Evolutionary conservation across 2,797 vertebrate genomes (phyloP).

Genomic region (Anguilla pacifica): DNA sequence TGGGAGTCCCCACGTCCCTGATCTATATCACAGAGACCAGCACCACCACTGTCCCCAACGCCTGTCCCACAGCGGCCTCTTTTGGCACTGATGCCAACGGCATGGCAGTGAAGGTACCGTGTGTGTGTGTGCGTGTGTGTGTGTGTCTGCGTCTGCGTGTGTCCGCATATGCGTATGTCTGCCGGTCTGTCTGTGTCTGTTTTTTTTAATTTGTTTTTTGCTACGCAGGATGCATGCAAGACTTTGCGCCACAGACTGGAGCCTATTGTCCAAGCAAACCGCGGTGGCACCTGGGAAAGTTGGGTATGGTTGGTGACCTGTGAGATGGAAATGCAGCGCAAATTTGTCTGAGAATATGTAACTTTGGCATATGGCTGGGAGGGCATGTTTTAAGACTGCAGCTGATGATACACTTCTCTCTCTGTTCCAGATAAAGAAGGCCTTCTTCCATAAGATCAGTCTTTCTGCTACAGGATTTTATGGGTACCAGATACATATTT

Average conservation of each 20-base stretch:
- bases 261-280: slow-evolving; percentile 78
- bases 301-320: slow-evolving; percentile 72
- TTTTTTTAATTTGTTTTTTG: neutral
- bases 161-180: neutral
- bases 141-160: neutral
- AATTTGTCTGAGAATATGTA: neutral
- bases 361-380: neutral
- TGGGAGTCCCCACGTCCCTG: slow-evolving; percentile 76
- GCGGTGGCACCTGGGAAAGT: slow-evolving; percentile 81
- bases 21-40: slow-evolving; percentile 86
- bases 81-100: slow-evolving; percentile 85
- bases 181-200: slow-evolving; percentile 24
- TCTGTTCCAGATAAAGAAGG: slow-evolving; percentile 65
- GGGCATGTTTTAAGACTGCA: neutral
- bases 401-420: neutral
- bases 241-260: slow-evolving; percentile 80
- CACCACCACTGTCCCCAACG: slow-evolving; percentile 82
- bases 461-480: slow-evolving; percentile 86
- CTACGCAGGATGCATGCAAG: slow-evolving; percentile 82
- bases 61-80: slow-evolving; percentile 76
- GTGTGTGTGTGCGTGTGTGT: neutral
- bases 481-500: slow-evolving; percentile 62
- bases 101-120: slow-evolving; percentile 83
- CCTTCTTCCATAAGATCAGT: slow-evolving; percentile 80
- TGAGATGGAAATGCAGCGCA: neutral